Evolutionary conservation across 1,140 invertebrate species (phyloP).

Genomic region (Stenopsyche tienmushanensis): DNA sequence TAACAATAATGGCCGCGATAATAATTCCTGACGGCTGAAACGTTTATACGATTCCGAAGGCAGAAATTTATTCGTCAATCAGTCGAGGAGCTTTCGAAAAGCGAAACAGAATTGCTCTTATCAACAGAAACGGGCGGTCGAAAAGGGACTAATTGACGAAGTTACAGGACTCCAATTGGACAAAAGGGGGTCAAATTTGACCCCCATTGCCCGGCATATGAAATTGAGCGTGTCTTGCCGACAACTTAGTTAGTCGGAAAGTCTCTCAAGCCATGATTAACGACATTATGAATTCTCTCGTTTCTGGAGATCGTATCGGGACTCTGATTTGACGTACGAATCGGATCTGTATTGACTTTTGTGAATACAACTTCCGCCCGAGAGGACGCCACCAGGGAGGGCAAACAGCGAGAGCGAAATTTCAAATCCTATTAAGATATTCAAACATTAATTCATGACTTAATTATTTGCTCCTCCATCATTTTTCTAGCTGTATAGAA

Average conservation of each 20-base stretch:
- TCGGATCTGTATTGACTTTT: conserved; percentile 1
- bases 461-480: too few relatives aligned
- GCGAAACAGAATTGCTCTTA: not conserved
- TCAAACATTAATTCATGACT: too few relatives aligned
- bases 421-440: too few relatives aligned
- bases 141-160: conserved; percentile 6
- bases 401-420: too few relatives aligned
- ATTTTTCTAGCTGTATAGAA: too few relatives aligned
- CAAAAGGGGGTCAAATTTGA: not conserved
- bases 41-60: too few relatives aligned
- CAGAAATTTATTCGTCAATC: not conserved
- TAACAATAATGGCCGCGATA: too few relatives aligned
- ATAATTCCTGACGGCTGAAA: too few relatives aligned
- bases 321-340: too few relatives aligned
- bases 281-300: conserved; percentile 5
- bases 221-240: not conserved
- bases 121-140: not conserved
- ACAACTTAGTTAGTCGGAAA: not conserved
- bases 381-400: not conserved
- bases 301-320: too few relatives aligned
- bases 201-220: not conserved
- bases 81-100: not conserved
- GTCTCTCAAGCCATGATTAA: not conserved
- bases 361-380: not conserved
- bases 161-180: not conserved